Evolutionary conservation across 2,797 vertebrate species (phyloP), one percentile per base, ranked within the genome.

Genomic region (Pangasius macronema): DNA sequence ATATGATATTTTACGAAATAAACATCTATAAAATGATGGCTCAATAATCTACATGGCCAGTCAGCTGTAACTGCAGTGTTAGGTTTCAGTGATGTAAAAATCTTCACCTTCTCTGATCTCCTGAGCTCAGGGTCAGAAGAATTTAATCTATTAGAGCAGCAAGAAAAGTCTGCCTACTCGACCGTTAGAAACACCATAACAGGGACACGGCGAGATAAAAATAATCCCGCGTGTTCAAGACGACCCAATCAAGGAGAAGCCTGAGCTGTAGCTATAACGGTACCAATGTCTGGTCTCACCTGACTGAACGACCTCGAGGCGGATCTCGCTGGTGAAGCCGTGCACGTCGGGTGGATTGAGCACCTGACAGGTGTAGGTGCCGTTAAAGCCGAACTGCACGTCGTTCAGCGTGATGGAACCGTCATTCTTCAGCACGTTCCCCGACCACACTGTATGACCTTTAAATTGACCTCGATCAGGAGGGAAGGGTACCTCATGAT

Each of bases 321-420:
- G 33, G 90, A 97, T 95, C 91, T 98, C 95, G 24, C 97, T 96
- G 0, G 94, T 92, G 0, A 85, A 89, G 83, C 97, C 97, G 0
- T 97, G 96, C 0, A 97, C 95, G 3, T 99, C 98, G 87, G 8
- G 98, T 91, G 0, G 95, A 93, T 99, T 99, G 90, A 91, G 95
- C 92, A 99, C 97, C 75, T 97, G 96, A 90, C 98, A 99, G 89
- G 91, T 95, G 92, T 95, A 99, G 0, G 97, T 99, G 7, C 98
- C 98, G 0, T 99, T 99, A 91, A 98, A 98, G 0, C 88, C 95
- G 42, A 96, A 96, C 88, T 94, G 95, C 87, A 98, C 94, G 49
- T 96, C 90, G 67, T 93, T 95, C 86, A 99, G 91, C 0, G 95
- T 83, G 91, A 99, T 97, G 89, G 98, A 99, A 33, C 72, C 97